Evolutionary conservation across 1,140 invertebrate genomes (phyloP), one percentile per base, ranked within the genome.

Genomic region (Brachionus asplanchnoidis): DNA sequence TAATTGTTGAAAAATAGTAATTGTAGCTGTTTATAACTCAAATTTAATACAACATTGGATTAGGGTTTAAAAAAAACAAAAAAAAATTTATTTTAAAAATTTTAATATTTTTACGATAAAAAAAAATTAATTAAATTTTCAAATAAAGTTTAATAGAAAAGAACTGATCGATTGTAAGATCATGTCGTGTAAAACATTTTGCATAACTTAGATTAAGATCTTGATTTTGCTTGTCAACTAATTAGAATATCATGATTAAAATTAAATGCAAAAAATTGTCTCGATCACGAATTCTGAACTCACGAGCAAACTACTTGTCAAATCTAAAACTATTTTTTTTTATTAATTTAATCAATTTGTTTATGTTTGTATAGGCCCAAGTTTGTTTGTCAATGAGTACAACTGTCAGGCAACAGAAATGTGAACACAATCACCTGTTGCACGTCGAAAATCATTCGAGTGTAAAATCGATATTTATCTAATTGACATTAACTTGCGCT

Each of bases 401-500:
- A 60, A 60, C 53, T 60, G 53, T 60, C 53, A 60, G 53, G 53
- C 53, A 60, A 60, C 53, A 60, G 5, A 60, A 60, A 5, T 60
- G 8, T 60, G 53, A 60, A 60, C 53, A 20, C 9, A 60, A 60
- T 60, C 53, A 60, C 53, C 53, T 60, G 53, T 60, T 60, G 53
- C 53, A 60, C 53, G 9, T 60, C 53, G 53, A 20, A 60, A 60
- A 60, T 60, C 53, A 60, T 60, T 20, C 53, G 53, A 60, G 53
- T 60, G 53, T 60, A 60, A 60, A 60, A 60, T 60, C 53, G 53
- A 60, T 60, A 60, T 60, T 60, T 60, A 60, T 60, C 53, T 60
- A 60, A 60, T 60, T 60, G 53, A 60, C n/a, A 60, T 20, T 60
- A 60, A 60, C n/a, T 20, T 20, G n/a, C 20, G 17, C 14, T 56